These are phyloP conservation scores for Synergus gifuensis DNA, from an alignment of 2,888 invertebrate species.

Conservation along the genomic window DNA sequence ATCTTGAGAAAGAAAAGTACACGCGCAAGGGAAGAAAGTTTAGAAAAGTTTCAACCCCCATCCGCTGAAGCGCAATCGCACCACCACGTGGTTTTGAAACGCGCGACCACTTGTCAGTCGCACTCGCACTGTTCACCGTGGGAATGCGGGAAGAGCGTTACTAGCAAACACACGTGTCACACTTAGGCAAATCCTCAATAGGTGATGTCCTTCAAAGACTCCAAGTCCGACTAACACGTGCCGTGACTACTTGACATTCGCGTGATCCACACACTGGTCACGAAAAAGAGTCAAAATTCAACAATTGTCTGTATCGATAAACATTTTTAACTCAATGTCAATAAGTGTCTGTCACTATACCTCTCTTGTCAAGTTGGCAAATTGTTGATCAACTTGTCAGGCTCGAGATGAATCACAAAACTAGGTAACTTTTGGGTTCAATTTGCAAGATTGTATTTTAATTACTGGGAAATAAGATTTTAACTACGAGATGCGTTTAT, in stretches of 20 bases:
- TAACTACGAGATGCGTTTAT: not conserved
- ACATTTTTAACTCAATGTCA: not conserved
- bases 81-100: conserved; percentile 52
- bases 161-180: conserved; percentile 34
- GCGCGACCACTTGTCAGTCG: conserved; percentile 43
- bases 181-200: conserved; percentile 23
- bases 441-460: not conserved
- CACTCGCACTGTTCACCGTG: conserved; percentile 55
- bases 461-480: not conserved
- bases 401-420: not conserved
- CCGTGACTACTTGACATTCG: conserved; percentile 57
- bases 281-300: not conserved
- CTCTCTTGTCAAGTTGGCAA: not conserved
- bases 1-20: not conserved
- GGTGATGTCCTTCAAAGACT: conserved; percentile 43
- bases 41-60: conserved; percentile 44
- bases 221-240: conserved; percentile 51
- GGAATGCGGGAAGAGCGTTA: conserved; percentile 29
- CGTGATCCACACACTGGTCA: conserved; percentile 41
- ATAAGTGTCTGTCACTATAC: not conserved
- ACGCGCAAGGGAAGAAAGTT: conserved; percentile 26
- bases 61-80: conserved; percentile 54
- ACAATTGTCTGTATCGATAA: not conserved
- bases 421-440: not conserved
- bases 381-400: not conserved